Evolutionary conservation across 1,140 invertebrate genomes (phyloP), one percentile per base, ranked within the genome.

Genomic region (Trichonephila inaurata): DNA sequence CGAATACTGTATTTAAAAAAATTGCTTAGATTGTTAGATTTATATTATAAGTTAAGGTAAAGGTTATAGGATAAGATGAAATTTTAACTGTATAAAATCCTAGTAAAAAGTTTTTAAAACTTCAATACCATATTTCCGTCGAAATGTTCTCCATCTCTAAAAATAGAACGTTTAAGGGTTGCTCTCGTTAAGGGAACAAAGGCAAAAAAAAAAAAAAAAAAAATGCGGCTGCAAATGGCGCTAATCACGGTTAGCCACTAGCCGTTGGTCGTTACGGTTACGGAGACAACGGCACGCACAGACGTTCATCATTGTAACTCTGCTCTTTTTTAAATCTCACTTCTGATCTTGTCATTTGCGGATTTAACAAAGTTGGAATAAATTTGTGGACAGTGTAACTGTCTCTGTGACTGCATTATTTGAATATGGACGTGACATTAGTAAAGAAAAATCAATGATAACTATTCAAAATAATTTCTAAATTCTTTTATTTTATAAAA

Each of bases 281-380:
- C 90, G 77, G 82, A 19, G 81, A 85, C 90, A 85, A 92, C 90
- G 90, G 90, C 90, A 92, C 90, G 90, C 82, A 24, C 89, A 60
- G 51, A 19, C 66, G 72, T 61, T 62, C 85, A 87, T 61, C 82
- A 77, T 33, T 77, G 66, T 44, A 44, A 58, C 51, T 77, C n/a
- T 14, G 33, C 5, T 77, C n/a, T 62, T 89, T 69, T 88, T 69
- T 77, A 77, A 77, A 77, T 33, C 72, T 19, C 24, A 77, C 72
- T 18, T 33, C 24, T 64, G 14, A 28, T 77, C 33, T 33, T 40
- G 72, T 77, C 72, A 77, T 77, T 77, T 40, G n/a, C 33, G 16
- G 72, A 33, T 77, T 77, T 77, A 77, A 77, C 72, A 77, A 77
- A 77, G 72, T 19, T 18, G 33, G 72, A 77, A 77, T 77, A 77